Percentiles rank a stretch among this genome's conserved stretches.
phyloP scores from a whole-genome alignment of 2,888 invertebrate genomes.

The Deroplatys truncata region DNA sequence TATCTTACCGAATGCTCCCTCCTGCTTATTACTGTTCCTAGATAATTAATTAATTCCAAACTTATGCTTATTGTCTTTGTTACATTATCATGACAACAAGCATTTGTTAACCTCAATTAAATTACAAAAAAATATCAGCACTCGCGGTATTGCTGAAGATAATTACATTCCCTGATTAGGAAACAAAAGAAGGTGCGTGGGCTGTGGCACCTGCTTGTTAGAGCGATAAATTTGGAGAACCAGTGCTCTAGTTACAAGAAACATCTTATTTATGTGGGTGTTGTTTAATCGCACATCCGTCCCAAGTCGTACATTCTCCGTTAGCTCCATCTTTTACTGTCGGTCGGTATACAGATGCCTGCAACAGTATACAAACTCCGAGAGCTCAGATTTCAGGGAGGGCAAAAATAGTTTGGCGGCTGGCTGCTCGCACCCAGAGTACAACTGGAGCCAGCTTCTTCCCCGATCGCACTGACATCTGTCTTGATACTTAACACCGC shows the following conservation, averaged over 20 bases:
- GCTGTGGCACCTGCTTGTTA: no score
- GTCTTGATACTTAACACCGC: slow-evolving; percentile 1
- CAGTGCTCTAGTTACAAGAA: neutral
- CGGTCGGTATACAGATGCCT: slow-evolving; percentile 7
- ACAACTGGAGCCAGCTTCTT: neutral
- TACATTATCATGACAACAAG: no score
- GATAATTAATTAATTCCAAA: no score
- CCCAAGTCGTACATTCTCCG: neutral
- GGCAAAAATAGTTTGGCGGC: slow-evolving; percentile 18
- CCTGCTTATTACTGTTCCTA: no score
- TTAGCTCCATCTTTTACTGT: neutral
- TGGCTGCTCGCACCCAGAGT: neutral
- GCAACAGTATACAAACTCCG: slow-evolving; percentile 21
- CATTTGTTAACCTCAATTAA: no score
- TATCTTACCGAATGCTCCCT: no score
- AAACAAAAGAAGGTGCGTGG: no score
- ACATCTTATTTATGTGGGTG: neutral
- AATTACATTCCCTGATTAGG: no score
- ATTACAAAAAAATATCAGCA: no score
- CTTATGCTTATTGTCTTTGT: no score
- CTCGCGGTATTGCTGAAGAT: no score
- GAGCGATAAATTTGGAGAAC: no score
- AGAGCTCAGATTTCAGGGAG: slow-evolving; percentile 8
- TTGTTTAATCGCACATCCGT: neutral
- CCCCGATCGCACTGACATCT: neutral